A percentile compares a stretch with the other conserved stretches of the same genome.
These are phyloP conservation scores for Boloria euphrosyne DNA, from an alignment of 2,888 invertebrate genomes.

Conservation along the genomic window DNA sequence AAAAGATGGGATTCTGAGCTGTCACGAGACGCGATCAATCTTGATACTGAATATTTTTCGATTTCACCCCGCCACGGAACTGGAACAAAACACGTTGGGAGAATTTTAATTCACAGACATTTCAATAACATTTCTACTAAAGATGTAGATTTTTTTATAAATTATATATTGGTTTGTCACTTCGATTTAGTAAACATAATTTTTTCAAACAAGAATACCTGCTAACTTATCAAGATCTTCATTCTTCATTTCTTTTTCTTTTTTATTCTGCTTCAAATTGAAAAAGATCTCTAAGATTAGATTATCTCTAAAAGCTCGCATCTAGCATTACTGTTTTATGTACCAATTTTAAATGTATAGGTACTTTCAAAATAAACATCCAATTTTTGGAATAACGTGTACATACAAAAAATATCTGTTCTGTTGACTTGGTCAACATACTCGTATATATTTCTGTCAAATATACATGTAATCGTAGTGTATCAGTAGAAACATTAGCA, in stretches of 20 bases:
- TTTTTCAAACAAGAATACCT: neutral
- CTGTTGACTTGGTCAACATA: too few relatives aligned
- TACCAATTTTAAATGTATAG: too few relatives aligned
- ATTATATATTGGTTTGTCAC: slow-evolving; percentile 1
- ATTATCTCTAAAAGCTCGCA: too few relatives aligned
- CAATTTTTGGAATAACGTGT: too few relatives aligned
- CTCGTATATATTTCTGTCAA: too few relatives aligned
- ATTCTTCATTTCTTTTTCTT: too few relatives aligned
- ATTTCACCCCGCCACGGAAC: slow-evolving; percentile 31
- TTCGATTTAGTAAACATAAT: neutral
- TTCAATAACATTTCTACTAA: slow-evolving; percentile 3
- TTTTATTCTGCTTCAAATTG: too few relatives aligned
- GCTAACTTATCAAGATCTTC: too few relatives aligned
- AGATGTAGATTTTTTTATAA: slow-evolving; percentile 10
- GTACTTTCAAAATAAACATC: too few relatives aligned
- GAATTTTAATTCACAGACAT: slow-evolving; percentile 24
- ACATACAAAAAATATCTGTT: too few relatives aligned
- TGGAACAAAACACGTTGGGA: slow-evolving; percentile 17
- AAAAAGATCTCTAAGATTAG: too few relatives aligned
- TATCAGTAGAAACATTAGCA: slow-evolving; percentile 29
- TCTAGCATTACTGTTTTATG: too few relatives aligned
- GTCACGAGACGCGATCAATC: slow-evolving; percentile 48
- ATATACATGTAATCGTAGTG: neutral
- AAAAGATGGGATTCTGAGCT: slow-evolving; percentile 34
- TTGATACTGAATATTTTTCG: slow-evolving; percentile 47